Evolutionary conservation across 1,140 invertebrate genomes (phyloP).

Genomic region (Brachystomella parvula): DNA sequence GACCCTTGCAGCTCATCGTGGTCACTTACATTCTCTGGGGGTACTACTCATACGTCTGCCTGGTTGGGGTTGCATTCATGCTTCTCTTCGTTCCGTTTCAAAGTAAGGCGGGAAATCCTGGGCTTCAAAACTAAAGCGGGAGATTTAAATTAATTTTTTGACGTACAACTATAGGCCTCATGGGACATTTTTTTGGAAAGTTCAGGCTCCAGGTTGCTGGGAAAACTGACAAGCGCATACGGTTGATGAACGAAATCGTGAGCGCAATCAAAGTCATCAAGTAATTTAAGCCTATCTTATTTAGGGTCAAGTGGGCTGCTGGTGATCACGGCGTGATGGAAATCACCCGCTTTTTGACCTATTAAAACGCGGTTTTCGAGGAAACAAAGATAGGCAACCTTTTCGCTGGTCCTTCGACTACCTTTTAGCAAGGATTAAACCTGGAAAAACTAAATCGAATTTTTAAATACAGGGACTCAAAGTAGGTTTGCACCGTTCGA

Average conservation of each 20-base stretch:
- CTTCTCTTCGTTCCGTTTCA: constrained; percentile 74
- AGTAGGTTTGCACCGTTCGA: no score
- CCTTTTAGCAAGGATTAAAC: no score
- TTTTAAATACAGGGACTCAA: no score
- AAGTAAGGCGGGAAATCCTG: constrained; percentile 46
- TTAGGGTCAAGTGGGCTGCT: no score
- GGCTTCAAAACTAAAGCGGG: not conserved
- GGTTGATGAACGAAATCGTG: constrained; percentile 51
- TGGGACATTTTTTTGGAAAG: constrained; percentile 44
- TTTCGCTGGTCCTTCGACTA: no score
- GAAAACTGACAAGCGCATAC: constrained; percentile 49
- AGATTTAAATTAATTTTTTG: not conserved
- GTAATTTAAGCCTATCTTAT: not conserved
- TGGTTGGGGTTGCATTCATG: constrained; percentile 68
- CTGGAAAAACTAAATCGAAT: no score
- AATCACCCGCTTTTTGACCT: constrained; percentile 38
- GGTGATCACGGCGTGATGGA: no score
- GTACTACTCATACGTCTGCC: constrained; percentile 61
- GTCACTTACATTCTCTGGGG: constrained; percentile 66
- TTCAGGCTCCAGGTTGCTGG: constrained; percentile 42
- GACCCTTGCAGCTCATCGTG: constrained; percentile 53
- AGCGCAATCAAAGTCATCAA: constrained; percentile 22
- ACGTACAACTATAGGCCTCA: constrained; percentile 39
- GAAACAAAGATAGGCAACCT: no score
- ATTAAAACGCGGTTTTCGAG: no score